phyloP scores from a whole-genome alignment of 2,797 vertebrate species.

The Intellagama lesueurii region DNA sequence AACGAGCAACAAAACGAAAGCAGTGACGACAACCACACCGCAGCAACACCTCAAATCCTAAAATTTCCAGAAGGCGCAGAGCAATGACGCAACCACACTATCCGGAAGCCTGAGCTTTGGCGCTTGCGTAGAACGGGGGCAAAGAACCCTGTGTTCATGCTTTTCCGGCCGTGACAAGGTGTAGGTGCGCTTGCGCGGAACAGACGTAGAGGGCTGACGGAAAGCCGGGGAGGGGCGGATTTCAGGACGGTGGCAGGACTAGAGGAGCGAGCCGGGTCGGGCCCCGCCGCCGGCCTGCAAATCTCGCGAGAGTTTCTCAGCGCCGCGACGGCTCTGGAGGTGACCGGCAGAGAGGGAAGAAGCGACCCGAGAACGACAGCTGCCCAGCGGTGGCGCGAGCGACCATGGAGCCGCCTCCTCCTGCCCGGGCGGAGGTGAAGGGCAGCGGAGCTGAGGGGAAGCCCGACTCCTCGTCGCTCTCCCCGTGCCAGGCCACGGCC shows the following conservation, averaged over 20 bases:
- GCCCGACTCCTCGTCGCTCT: background rate
- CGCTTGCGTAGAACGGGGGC: conserved; percentile 22
- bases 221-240: background rate
- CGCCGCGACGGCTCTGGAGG: conserved; percentile 71
- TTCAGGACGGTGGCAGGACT: background rate
- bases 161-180: background rate
- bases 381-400: conserved; percentile 29
- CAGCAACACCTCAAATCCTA: too few species aligned
- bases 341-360: conserved; percentile 74
- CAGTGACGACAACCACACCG: too few species aligned
- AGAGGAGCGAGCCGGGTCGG: background rate
- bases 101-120: background rate
- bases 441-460: conserved; percentile 64
- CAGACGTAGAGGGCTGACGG: background rate
- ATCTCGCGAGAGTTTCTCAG: conserved; percentile 50
- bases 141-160: background rate
- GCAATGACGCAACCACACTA: background rate
- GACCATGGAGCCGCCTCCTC: conserved; percentile 58
- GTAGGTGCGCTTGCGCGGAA: background rate
- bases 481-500: conserved; percentile 52
- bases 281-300: background rate
- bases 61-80: background rate
- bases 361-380: background rate
- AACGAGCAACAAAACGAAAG: too few species aligned
- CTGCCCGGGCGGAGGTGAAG: conserved; percentile 17